Base-by-base conservation (phyloP, 2,797 vertebrate species). In the Chelon labrosus region DNA sequence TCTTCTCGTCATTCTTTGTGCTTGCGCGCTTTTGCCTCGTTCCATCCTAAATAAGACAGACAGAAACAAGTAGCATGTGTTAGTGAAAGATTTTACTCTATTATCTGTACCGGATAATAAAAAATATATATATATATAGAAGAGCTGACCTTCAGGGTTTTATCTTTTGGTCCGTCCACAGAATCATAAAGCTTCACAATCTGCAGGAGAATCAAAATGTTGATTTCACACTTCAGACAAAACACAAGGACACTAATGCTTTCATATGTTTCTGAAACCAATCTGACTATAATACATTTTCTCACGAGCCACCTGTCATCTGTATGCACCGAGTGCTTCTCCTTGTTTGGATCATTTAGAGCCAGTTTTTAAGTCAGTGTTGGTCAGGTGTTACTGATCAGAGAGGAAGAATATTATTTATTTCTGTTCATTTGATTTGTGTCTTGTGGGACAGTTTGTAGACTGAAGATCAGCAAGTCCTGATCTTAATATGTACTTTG, bases 131-230 rank as follows among this genome's bases (percentile, higher is more conserved):
- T 27, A 42, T 39, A 47, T n/a, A n/a, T 0, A n/a, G 4, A 49
- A 7, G 27, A 0, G 4, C 71, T 80, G 54, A 91, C 94, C 64
- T 85, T 73, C 0, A 67, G 65, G 17, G 3, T 58, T 52, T 70
- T 59, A 25, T 67, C 79, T 53, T 87, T 68, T 53, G 67, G 62
- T 55, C 41, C 55, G 35, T 63, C 73, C 62, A 61, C 68, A 57
- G 88, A 86, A 69, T 94, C 89, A n/a, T 83, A 91, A 51, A 93
- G 90, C 83, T 93, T 94, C 74, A 93, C 31, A 47, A 94, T 93
- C 94, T 95, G 84, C 19, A 84, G 49, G 47, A 85, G 38, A 83
- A 37, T 25, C 0, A 22, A 79, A 35, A 68, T 17, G 3, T 47
- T 58, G 35, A 62, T 61, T 3, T 17, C 49, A 13, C 20, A 5